phyloP scores from a whole-genome alignment of 2,797 vertebrate genomes.

The Balearica regulorum region DNA sequence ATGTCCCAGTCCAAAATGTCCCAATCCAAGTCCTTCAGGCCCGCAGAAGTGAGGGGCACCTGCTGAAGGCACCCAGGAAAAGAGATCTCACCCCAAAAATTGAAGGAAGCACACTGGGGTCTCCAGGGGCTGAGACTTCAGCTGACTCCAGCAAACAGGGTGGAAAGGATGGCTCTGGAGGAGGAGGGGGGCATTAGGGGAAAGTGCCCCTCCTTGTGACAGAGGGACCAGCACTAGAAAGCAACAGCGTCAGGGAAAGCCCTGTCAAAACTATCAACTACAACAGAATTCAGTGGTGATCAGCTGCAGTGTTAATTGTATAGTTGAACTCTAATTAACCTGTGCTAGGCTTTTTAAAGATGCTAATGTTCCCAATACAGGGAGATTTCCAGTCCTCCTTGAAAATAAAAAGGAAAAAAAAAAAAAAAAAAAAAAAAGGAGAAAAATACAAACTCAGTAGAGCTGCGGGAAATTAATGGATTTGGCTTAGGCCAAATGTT shows the following conservation, averaged over 20 bases:
- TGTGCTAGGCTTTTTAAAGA: background rate
- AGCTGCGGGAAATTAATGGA: background rate
- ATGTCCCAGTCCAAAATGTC: background rate
- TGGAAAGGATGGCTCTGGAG: background rate
- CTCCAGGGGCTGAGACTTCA: background rate
- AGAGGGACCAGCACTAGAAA: background rate
- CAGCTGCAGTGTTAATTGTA: background rate
- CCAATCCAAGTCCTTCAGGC: background rate
- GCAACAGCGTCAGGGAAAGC: background rate
- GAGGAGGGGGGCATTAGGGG: background rate
- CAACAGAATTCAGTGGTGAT: background rate
- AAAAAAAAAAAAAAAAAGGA: fast-evolving
- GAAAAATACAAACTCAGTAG: background rate
- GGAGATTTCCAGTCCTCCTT: background rate
- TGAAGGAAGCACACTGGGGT: background rate
- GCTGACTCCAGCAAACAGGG: background rate
- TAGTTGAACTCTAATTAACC: background rate
- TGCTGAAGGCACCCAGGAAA: background rate
- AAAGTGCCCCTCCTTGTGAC: background rate
- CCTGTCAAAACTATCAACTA: background rate
- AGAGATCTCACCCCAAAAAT: background rate
- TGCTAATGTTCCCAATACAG: background rate
- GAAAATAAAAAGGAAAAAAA: background rate
- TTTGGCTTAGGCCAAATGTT: background rate
- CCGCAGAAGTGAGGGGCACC: background rate